These are phyloP conservation scores for Amaurobius ferox DNA, from an alignment of 2,888 invertebrate species.

Conservation along the genomic window DNA sequence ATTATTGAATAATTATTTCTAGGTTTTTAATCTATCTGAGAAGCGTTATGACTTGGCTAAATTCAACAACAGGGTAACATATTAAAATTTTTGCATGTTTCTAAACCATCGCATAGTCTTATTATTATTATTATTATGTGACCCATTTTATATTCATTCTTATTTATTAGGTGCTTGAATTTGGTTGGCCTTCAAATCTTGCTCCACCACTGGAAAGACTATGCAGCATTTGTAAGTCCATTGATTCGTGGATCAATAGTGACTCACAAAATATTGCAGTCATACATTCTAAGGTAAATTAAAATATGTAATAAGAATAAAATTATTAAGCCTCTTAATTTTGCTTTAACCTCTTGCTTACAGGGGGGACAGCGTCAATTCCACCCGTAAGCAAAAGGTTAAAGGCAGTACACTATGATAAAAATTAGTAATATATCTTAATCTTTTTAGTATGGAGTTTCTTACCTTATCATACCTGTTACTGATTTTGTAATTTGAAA, in stretches of 20 bases:
- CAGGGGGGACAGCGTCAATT: no score
- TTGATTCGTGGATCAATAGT: constrained; percentile 92
- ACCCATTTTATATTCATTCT: neutral
- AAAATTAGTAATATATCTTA: no score
- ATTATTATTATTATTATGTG: neutral
- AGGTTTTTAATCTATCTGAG: constrained; percentile 92
- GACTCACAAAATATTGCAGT: constrained; percentile 91
- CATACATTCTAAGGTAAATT: constrained; percentile 89
- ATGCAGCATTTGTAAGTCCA: constrained; percentile 93
- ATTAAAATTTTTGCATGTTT: no score
- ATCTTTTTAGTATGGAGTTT: no score
- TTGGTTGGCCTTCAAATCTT: constrained; percentile 90
- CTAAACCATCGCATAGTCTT: neutral
- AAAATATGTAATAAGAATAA: no score
- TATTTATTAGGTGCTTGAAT: constrained; percentile 81
- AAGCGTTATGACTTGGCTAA: constrained; percentile 82
- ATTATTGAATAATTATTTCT: constrained; percentile 75
- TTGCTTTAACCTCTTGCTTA: no score
- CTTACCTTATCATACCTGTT: no score
- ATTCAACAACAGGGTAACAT: constrained; percentile 81
- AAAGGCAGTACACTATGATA: no score
- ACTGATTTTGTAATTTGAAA: no score
- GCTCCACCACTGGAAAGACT: constrained; percentile 93
- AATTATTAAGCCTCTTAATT: no score
- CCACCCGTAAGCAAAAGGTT: no score